Evolutionary conservation across 2,113 vertebrate genomes (phyloP).

Genomic region (Orientallactaga bullata): DNA sequence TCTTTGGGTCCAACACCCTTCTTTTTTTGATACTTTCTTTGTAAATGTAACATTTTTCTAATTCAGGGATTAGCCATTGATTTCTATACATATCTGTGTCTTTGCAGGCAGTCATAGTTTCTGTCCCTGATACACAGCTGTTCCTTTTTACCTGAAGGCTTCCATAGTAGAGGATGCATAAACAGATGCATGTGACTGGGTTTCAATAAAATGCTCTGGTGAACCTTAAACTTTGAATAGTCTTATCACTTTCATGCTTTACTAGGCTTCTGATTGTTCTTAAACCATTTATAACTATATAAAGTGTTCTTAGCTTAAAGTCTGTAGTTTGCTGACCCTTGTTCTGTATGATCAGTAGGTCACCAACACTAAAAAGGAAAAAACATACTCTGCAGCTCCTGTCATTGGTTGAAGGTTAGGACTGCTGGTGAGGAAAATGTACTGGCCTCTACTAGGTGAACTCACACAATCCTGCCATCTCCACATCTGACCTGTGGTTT

Average conservation of each 20-base stretch:
- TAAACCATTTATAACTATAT: background rate
- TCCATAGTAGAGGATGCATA: too few relatives aligned
- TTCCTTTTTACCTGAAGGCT: too few relatives aligned
- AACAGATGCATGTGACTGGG: background rate
- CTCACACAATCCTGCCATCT: background rate
- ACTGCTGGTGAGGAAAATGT: background rate
- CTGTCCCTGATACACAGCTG: too few relatives aligned
- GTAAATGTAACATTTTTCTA: background rate
- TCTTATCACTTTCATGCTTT: background rate
- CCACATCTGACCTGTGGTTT: background rate
- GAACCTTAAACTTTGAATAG: conserved; percentile 30
- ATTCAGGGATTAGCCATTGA: background rate
- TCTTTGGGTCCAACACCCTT: background rate
- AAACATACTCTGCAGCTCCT: background rate
- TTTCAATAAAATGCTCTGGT: conserved; percentile 14
- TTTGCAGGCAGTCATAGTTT: too few relatives aligned
- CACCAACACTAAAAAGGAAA: background rate
- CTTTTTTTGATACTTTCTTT: background rate
- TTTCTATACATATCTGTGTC: too few relatives aligned
- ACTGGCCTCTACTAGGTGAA: background rate
- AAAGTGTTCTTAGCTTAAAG: background rate
- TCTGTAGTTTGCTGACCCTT: background rate
- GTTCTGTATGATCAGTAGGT: background rate
- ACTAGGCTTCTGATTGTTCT: conserved; percentile 33
- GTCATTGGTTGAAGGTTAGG: background rate